Percentiles rank a stretch among this genome's conserved stretches.
phyloP scores from a whole-genome alignment of 2,888 invertebrate genomes.

The Eremobia ochroleuca region DNA sequence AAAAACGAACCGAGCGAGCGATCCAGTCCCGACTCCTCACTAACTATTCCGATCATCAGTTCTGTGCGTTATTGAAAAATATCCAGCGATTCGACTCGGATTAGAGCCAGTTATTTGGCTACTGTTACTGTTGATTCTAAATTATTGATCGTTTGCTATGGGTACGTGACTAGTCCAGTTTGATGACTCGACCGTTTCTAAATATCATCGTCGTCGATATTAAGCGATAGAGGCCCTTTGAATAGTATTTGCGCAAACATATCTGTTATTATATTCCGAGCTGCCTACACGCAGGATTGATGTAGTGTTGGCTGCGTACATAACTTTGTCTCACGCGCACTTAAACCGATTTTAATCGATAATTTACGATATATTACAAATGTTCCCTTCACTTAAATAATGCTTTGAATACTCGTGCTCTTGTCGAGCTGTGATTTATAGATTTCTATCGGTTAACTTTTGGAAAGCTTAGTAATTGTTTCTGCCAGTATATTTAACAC shows the following conservation, averaged over 20 bases:
- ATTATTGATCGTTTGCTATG: constrained; percentile 81
- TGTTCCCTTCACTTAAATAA: constrained; percentile 73
- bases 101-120: constrained; percentile 86
- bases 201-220: constrained; percentile 65
- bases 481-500: constrained; percentile 43
- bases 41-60: constrained; percentile 69
- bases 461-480: constrained; percentile 59
- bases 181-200: constrained; percentile 50
- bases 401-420: constrained; percentile 56
- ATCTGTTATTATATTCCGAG: constrained; percentile 59
- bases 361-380: constrained; percentile 77
- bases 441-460: constrained; percentile 48
- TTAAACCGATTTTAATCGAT: constrained; percentile 77
- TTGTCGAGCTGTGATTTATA: constrained; percentile 63
- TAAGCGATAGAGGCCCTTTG: constrained; percentile 74
- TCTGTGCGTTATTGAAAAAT: constrained; percentile 85
- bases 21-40: constrained; percentile 66
- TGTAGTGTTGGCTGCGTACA: constrained; percentile 59
- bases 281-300: constrained; percentile 66
- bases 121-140: constrained; percentile 87
- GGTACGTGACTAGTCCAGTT: constrained; percentile 43
- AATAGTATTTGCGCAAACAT: constrained; percentile 84
- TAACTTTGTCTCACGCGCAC: constrained; percentile 75
- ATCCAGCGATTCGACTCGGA: constrained; percentile 87
- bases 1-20: constrained; percentile 64